Percentiles rank a stretch among this genome's conserved stretches.
Conservation (phyloP, 37 sponge, comb jelly and placozoan species). For the Eunapius fragilis region DNA sequence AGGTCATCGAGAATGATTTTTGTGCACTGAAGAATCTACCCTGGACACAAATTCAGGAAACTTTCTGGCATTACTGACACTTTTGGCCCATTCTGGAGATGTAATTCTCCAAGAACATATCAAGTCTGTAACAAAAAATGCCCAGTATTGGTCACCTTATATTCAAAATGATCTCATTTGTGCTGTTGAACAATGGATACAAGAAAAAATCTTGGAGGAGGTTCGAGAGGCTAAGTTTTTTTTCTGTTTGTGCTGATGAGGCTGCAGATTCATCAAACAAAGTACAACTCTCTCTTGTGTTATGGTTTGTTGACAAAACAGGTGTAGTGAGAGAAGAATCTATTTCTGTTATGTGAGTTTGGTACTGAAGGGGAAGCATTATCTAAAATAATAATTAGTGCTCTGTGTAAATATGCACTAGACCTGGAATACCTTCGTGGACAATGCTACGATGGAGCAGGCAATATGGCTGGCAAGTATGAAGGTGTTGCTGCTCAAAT, state of each 20-base stretch:
- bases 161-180: slow-evolving; percentile 32
- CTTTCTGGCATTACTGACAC: slow-evolving; percentile 12
- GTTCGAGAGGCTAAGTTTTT: slow-evolving; percentile 34
- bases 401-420: too few relatives aligned
- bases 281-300: slow-evolving; percentile 37
- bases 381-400: not conserved
- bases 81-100: slow-evolving; percentile 34
- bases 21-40: too few relatives aligned
- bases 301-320: slow-evolving; percentile 26
- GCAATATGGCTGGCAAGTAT: slow-evolving; percentile 35
- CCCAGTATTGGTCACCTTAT: slow-evolving; percentile 10
- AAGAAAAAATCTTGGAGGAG: slow-evolving; percentile 1
- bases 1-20: not conserved
- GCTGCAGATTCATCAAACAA: slow-evolving; percentile 45
- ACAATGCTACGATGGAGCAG: slow-evolving; percentile 48
- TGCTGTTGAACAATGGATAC: slow-evolving; percentile 5
- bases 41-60: slow-evolving; percentile 14
- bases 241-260: slow-evolving; percentile 54
- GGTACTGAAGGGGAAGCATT: slow-evolving; percentile 33
- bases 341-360: slow-evolving; percentile 21
- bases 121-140: slow-evolving; percentile 22
- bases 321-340: slow-evolving; percentile 8
- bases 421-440: slow-evolving; percentile 19
- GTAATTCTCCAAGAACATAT: slow-evolving; percentile 18
- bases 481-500: slow-evolving; percentile 35